phyloP scores from a whole-genome alignment of 1,140 invertebrate genomes.

The Globodera rostochiensis region DNA sequence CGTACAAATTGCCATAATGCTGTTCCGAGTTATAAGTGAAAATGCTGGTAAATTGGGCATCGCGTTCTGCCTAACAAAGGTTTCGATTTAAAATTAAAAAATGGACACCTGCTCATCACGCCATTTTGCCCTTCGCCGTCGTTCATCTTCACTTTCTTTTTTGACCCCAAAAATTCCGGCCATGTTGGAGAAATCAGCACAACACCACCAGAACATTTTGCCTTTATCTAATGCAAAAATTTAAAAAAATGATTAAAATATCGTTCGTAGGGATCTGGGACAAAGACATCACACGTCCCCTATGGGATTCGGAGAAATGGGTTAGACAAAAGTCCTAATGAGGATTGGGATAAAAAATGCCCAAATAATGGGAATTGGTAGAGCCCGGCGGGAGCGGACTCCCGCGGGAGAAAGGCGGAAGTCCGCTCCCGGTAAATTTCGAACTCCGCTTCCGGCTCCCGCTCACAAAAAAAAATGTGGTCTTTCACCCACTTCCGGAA shows the following conservation, averaged over 20 bases:
- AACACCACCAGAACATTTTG: slow-evolving; percentile 21
- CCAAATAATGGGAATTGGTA: no score
- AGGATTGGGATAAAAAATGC: no score
- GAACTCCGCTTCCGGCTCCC: no score
- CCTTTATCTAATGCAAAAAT: neutral
- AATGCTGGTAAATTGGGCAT: slow-evolving; percentile 26
- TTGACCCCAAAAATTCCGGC: slow-evolving; percentile 3
- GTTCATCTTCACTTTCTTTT: neutral
- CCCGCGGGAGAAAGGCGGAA: no score
- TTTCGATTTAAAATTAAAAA: neutral
- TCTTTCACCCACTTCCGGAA: no score
- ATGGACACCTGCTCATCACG: no score
- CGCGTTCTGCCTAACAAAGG: neutral
- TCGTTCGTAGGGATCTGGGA: neutral
- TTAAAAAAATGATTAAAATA: neutral
- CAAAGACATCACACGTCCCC: no score
- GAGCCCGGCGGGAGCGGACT: no score
- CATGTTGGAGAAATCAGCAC: slow-evolving; percentile 15
- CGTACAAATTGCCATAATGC: slow-evolving; percentile 38
- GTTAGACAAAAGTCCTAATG: no score
- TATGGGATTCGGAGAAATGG: no score
- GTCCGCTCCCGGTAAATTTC: no score
- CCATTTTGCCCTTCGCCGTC: neutral
- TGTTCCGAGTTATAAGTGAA: slow-evolving; percentile 55
- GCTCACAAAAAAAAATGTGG: no score